Percentiles rank a stretch among this genome's conserved stretches.
Evolutionary conservation across 2,113 vertebrate genomes (phyloP).

Genomic region (Anhinga anhinga): DNA sequence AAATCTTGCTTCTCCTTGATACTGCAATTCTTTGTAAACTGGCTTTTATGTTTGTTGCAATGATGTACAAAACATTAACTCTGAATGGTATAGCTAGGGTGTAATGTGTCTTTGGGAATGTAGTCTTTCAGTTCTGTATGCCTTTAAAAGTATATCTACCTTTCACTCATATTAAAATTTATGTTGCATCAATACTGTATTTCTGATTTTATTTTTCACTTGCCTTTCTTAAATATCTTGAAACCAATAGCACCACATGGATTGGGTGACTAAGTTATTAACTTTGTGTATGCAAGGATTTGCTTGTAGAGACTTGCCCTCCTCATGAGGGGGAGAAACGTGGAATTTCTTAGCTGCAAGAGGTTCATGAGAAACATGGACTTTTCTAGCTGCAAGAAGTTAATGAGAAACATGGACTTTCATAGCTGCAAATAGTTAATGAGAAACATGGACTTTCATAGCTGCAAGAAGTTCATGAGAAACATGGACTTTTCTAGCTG

Average conservation of each 20-base stretch:
- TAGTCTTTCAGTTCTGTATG: background rate
- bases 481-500: background rate
- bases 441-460: too few relatives aligned
- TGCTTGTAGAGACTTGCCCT: background rate
- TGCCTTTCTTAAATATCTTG: background rate
- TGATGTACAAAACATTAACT: rapidly evolving
- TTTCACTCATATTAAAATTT: background rate
- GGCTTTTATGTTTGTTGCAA: rapidly evolving
- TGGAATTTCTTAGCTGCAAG: too few relatives aligned
- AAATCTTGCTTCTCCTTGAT: background rate
- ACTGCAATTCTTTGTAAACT: background rate
- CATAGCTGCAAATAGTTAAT: background rate
- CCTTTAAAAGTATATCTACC: background rate
- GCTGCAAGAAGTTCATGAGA: background rate
- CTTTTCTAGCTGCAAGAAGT: background rate
- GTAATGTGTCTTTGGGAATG: background rate
- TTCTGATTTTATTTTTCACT: background rate
- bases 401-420: background rate
- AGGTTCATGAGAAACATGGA: background rate
- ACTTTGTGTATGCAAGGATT: background rate
- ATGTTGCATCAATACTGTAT: background rate
- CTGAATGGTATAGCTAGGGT: background rate
- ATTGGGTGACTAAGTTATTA: background rate
- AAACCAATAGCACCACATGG: background rate
- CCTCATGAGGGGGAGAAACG: background rate